A percentile compares a stretch with the other conserved stretches of the same genome.
phyloP scores from a whole-genome alignment of 2,797 vertebrate genomes.

The Urophycis tenuis region DNA sequence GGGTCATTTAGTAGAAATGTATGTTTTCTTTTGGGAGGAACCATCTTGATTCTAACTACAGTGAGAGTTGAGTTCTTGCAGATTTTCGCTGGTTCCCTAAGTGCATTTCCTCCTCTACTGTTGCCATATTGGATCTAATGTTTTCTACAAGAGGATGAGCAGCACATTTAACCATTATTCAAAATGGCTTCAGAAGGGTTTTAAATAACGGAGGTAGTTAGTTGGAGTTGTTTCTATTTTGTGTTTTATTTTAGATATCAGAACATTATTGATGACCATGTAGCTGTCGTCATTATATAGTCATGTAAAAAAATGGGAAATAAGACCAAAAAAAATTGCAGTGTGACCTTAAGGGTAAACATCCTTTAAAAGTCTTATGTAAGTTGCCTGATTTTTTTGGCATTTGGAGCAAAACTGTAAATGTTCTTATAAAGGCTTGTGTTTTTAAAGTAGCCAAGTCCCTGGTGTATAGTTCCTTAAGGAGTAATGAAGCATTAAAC shows the following conservation, averaged over 20 bases:
- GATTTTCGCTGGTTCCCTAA: neutral
- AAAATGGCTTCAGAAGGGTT: neutral
- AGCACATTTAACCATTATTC: conserved; percentile 3
- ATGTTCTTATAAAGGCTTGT: neutral
- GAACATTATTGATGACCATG: neutral
- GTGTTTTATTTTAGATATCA: neutral
- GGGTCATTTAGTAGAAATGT: conserved; percentile 1
- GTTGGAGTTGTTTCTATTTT: neutral
- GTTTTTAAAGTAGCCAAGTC: neutral
- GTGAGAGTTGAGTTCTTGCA: neutral
- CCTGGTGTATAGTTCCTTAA: neutral
- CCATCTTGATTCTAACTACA: neutral
- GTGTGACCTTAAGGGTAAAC: neutral
- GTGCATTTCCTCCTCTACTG: conserved; percentile 2
- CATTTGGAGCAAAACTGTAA: neutral
- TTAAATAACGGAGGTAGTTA: neutral
- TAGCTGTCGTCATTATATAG: neutral
- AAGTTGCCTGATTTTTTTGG: neutral
- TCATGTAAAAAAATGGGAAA: neutral
- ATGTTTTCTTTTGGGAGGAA: neutral
- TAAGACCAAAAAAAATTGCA: neutral
- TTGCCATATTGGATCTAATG: neutral
- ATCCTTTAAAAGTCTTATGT: neutral
- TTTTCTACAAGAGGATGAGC: neutral
- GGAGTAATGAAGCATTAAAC: neutral